Base-by-base conservation (phyloP, 1,140 invertebrate genomes). In the Diachasma alloeum region DNA sequence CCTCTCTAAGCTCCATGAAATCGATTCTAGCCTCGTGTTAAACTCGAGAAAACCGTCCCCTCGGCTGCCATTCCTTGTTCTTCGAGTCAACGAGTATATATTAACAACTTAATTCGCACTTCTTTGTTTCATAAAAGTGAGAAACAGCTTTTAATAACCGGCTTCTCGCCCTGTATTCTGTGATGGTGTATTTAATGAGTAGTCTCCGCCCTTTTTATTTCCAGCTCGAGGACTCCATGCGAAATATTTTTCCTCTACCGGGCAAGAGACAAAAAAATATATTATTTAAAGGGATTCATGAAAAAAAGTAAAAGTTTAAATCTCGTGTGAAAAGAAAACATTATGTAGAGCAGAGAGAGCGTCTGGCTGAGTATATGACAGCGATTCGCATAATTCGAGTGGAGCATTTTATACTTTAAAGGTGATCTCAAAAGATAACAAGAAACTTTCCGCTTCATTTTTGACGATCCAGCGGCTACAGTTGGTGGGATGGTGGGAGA, bases 41-140 rank as follows among this genome's bases (percentile, higher is more conserved):
- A 66, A n/a, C 31, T 68, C 26, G 17, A 15, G 15, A 68, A 68
- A 39, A 68, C 8, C 66, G 0, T 68, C 36, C 36, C 36, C 36
- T 68, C 36, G 15, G 9, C 36, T 39, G n/a, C 17, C 36, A 37
- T 39, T 68, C 8, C 36, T 37, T 68, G 26, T 68, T 68, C 36
- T 19, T 31, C n/a, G n/a, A 42, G 36, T 68, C 26, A 68, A 37
- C 66, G 36, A 42, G 59, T 48, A 74, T 74, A 59, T 56, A 74
- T 74, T 74, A 56, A 74, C 56, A 42, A 63, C 72, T 74, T 74
- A 74, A 74, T 74, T 74, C 46, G 13, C 72, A 42, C 56, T 42
- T 74, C 48, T 74, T 74, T 73, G 72, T 73, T 74, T 74, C 46
- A 74, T 74, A 74, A 74, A 74, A 74, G 48, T 74, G 48, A 74